Evolutionary conservation across 2,797 vertebrate genomes (phyloP), one percentile per base, ranked within the genome.

Genomic region (Tamandua tetradactyla): DNA sequence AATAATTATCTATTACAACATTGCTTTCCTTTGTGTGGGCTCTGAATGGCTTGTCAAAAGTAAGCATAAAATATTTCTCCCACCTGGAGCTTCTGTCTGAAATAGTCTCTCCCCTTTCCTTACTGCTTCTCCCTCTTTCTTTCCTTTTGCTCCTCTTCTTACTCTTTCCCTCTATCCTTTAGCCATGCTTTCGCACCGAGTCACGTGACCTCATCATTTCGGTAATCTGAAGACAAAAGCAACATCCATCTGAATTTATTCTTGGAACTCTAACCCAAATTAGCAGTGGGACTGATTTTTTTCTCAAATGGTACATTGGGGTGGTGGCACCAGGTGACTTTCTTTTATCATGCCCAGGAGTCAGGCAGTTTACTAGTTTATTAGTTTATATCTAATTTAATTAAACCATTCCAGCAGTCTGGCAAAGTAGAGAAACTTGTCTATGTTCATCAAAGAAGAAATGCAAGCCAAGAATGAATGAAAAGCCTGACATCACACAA

Each of bases 1-100:
- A 96, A 96, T 94, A 95, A 96, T 96, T 93, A 92, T 94, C 95
- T 96, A 86, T 87, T 91, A 83, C 89, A 44, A 35, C 55, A 13
- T 72, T 62, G 66, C 94, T 93, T 74, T 75, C 94, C 88, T 96
- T 94, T 95, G 96, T 97, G 94, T 74, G 78, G 86, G 57, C 91
- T 78, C 32, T 37, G 79, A 84, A 57, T 32, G 25, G 71, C 82
- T 94, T 89, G 93, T 96, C 89, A 93, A 71, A 84, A 78, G 91
- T 37, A 69, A 94, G 88, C 80, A 27, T 37, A 57, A 88, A 80
- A 30, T 79, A 23, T 52, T 44, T 52, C 69, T 78, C 93, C 78
- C 49, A 68, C 62, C 91, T 76, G 84, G 87, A 18, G 80, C 61
- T 82, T 55, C n/a, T 42, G 61, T 42, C 83, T 79, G 27, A 62